Percentiles rank a stretch among this genome's conserved stretches.
These are phyloP conservation scores for Drosophila busckii DNA, from an alignment of 1,140 invertebrate genomes.

Conservation along the genomic window DNA sequence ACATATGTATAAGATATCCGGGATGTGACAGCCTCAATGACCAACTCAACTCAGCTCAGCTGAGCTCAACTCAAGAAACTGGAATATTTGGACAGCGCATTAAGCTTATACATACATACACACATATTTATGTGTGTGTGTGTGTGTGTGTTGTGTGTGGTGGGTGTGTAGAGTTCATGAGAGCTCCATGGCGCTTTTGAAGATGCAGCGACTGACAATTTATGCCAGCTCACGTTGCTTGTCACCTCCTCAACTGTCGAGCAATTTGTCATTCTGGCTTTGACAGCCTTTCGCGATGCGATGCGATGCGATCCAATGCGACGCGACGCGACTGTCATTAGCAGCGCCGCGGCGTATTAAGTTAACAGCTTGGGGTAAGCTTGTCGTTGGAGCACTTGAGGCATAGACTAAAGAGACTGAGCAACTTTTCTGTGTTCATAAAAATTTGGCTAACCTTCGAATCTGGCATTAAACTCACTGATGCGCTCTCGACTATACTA, in stretches of 20 bases:
- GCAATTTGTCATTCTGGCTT: conserved; percentile 51
- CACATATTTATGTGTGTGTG: too few relatives aligned
- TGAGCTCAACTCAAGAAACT: too few relatives aligned
- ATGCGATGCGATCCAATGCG: too few relatives aligned
- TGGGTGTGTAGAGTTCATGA: too few relatives aligned
- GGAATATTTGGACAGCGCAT: too few relatives aligned
- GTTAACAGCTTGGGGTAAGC: not conserved
- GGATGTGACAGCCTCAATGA: too few relatives aligned
- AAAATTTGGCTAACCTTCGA: conserved; percentile 35
- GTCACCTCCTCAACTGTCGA: not conserved
- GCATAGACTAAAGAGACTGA: not conserved
- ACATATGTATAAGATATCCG: too few relatives aligned
- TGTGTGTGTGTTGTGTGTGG: too few relatives aligned
- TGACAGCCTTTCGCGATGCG: conserved; percentile 29
- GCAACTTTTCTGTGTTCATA: not conserved
- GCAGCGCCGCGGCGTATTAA: not conserved
- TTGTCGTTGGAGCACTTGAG: not conserved
- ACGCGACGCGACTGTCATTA: conserved; percentile 45
- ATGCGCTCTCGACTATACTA: not conserved
- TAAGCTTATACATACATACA: too few relatives aligned
- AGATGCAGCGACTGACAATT: conserved; percentile 25
- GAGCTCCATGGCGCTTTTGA: too few relatives aligned
- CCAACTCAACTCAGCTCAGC: too few relatives aligned
- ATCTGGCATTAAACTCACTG: conserved; percentile 33
- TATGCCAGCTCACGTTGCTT: conserved; percentile 28